A percentile compares a stretch with the other conserved stretches of the same genome.
phyloP scores from a whole-genome alignment of 2,888 invertebrate species.

The Noctua janthina region DNA sequence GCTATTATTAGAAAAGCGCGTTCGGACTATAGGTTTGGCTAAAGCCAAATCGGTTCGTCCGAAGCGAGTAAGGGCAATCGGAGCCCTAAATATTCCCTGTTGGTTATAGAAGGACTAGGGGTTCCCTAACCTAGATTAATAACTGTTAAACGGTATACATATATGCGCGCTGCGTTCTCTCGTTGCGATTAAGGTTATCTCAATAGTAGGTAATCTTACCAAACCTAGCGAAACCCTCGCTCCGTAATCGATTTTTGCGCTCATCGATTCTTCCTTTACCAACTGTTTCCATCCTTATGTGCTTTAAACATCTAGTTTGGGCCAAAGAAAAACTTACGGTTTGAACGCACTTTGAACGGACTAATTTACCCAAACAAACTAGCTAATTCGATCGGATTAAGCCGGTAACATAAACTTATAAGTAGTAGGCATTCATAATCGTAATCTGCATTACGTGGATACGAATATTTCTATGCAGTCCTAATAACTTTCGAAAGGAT shows the following conservation, averaged over 20 bases:
- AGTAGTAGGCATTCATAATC: conserved; percentile 20
- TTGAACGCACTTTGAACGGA: background rate
- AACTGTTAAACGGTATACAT: background rate
- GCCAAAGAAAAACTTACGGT: background rate
- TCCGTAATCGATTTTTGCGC: background rate
- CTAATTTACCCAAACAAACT: background rate
- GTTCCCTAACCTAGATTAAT: background rate
- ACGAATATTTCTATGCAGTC: conserved; percentile 12
- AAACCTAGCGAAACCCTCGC: background rate
- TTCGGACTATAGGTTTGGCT: background rate
- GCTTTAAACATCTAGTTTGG: background rate
- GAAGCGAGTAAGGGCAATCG: background rate
- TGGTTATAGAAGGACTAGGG: background rate
- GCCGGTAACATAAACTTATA: conserved; percentile 11
- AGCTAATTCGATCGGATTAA: background rate
- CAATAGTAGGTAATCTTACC: background rate
- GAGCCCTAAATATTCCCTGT: background rate
- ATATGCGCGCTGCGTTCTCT: background rate
- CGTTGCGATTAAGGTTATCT: background rate
- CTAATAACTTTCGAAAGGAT: conserved; percentile 37
- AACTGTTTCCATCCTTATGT: background rate
- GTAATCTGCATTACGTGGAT: background rate
- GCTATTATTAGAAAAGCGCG: background rate
- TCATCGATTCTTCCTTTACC: background rate
- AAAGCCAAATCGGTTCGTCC: background rate